phyloP scores from a whole-genome alignment of 2,888 invertebrate species.

The Bellardia pandia region DNA sequence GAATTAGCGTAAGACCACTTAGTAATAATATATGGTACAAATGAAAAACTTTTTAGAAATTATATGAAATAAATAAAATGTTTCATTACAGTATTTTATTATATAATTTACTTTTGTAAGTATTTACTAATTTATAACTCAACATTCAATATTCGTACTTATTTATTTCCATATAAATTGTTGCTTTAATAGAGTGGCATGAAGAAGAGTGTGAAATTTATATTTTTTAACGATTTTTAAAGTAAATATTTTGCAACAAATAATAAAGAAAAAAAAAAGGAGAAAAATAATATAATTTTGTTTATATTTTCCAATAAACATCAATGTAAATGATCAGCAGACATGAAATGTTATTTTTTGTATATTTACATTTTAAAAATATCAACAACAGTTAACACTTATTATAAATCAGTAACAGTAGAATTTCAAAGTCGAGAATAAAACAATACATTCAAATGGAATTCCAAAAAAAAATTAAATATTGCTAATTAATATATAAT shows the following conservation, averaged over 20 bases:
- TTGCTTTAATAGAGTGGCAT: neutral
- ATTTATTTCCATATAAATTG: neutral
- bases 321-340: conserved; percentile 53
- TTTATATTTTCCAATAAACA: conserved; percentile 42
- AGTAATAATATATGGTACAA: no score
- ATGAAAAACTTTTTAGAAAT: no score
- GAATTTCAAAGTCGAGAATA: neutral
- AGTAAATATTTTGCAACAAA: conserved; percentile 26
- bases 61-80: neutral
- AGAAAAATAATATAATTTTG: conserved; percentile 20
- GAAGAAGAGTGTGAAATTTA: neutral
- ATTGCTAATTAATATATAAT: no score
- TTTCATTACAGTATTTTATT: conserved; percentile 14
- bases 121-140: conserved; percentile 21
- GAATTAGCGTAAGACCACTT: no score
- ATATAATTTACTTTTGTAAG: conserved; percentile 18
- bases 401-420: neutral
- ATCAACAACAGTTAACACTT: neutral
- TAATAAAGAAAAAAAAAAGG: neutral
- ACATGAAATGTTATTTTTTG: conserved; percentile 46
- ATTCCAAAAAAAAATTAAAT: no score
- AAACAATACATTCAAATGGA: no score
- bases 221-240: conserved; percentile 32
- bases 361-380: conserved; percentile 12
- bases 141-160: neutral